Evolutionary conservation across 2,113 vertebrate species (phyloP), one percentile per base, ranked within the genome.

Genomic region (Sander vitreus): DNA sequence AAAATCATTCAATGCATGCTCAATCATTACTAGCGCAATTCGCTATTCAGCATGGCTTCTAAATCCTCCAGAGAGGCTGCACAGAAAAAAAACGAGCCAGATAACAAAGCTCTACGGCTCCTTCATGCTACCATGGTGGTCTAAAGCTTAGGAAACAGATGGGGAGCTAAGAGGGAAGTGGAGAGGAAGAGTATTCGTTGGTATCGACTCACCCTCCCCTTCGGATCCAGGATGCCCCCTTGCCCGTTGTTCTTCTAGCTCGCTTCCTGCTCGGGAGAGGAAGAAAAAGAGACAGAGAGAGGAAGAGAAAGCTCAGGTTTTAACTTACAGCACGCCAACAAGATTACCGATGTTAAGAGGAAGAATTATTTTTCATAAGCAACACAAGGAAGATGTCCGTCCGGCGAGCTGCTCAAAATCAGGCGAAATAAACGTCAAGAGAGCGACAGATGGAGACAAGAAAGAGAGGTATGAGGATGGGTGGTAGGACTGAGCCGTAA

Each of bases 161-260:
- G 85, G 88, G 73, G 83, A 89, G 85, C 81, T 55, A 81, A 89
- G 80, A 86, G 76, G 85, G 83, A 86, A 90, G 82, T 33, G 39
- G 71, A 72, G 85, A 89, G 85, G 83, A 86, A 89, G 76, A 88
- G 80, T 51, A 43, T 76, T 73, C 43, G 75, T 50, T 60, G 76
- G 75, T 80, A 85, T 88, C 69, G 76, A 92, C 93, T 93, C 89
- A 93, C 92, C 93, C 91, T 81, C 88, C 89, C 81, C 76, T 86
- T 81, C 15, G 75, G 85, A 85, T 90, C 76, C 88, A 69, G 85
- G 79, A 84, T 84, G 87, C 77, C 85, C 82, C 59, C 30, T 33
- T 23, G 57, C 83, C 81, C 51, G 73, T 45, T 68, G 68, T 69
- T 80, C 85, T 64, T 67, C 82, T 16, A 58, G 76, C 79, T 75